phyloP scores from a whole-genome alignment of 2,113 vertebrate genomes.

The Microcebus ravelobensis region DNA sequence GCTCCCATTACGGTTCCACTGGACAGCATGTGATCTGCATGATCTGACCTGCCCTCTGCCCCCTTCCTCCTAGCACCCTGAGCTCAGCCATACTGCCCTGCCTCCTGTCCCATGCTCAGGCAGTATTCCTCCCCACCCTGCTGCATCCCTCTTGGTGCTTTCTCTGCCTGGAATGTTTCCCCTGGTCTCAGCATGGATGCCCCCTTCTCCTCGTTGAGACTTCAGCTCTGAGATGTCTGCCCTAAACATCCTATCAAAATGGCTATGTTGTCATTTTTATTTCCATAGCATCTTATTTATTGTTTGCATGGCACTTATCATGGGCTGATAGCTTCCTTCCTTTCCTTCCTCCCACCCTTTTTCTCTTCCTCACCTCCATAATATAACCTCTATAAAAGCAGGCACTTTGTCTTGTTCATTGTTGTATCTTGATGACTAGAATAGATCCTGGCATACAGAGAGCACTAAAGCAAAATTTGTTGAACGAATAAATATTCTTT shows the following conservation, averaged over 20 bases:
- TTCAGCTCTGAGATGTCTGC: background rate
- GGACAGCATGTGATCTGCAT: background rate
- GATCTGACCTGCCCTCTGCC: background rate
- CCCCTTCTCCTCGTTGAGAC: background rate
- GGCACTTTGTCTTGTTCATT: background rate
- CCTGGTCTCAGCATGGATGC: background rate
- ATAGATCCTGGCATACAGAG: background rate
- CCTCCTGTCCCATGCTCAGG: background rate
- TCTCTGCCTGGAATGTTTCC: background rate
- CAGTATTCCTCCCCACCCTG: background rate
- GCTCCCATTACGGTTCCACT: background rate
- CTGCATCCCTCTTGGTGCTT: background rate
- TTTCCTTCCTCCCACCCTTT: background rate
- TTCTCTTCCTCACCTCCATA: background rate
- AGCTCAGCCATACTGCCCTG: background rate
- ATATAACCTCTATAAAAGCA: background rate
- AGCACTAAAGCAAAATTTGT: background rate
- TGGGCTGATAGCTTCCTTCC: background rate
- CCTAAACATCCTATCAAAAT: no score
- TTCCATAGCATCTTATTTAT: background rate
- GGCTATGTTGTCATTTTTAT: background rate
- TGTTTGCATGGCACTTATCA: background rate
- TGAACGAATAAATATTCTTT: constrained; percentile 3
- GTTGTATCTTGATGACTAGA: background rate
- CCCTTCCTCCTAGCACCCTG: background rate